Percentiles rank a stretch among this genome's conserved stretches.
Conservation (phyloP, 2,888 invertebrate genomes). For the Diarsia rubi region DNA sequence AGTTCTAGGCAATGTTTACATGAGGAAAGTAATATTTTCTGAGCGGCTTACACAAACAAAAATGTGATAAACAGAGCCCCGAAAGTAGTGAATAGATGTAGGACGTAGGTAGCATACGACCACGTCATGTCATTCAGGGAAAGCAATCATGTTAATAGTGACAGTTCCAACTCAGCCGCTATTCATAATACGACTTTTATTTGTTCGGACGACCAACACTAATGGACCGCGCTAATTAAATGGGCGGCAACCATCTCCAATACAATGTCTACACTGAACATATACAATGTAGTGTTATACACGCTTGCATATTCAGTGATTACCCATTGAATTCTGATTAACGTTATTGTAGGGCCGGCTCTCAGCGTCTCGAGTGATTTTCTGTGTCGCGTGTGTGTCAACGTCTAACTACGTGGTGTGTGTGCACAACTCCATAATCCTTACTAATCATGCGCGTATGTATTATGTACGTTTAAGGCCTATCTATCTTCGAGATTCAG, state of each 20-base stretch:
- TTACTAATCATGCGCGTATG: conserved; percentile 32
- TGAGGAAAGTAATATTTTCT: conserved; percentile 55
- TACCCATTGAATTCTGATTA: conserved; percentile 73
- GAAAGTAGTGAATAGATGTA: conserved; percentile 42
- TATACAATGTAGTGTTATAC: conserved; percentile 50
- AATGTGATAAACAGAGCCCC: conserved; percentile 48
- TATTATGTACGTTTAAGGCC: conserved; percentile 32
- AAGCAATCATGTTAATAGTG: conserved; percentile 72
- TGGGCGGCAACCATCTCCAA: conserved; percentile 72
- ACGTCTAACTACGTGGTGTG: conserved; percentile 23
- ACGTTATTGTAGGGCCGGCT: conserved; percentile 59
- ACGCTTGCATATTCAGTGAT: conserved; percentile 72
- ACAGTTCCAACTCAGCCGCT: conserved; percentile 68
- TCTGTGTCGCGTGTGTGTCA: conserved; percentile 43
- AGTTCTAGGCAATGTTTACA: conserved; percentile 53
- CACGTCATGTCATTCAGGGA: conserved; percentile 62
- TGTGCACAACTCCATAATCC: conserved; percentile 46
- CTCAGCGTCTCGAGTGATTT: conserved; percentile 50
- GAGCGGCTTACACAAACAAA: conserved; percentile 57
- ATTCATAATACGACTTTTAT: conserved; percentile 81
- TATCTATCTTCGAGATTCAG: conserved; percentile 38
- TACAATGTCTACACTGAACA: conserved; percentile 56
- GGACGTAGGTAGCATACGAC: conserved; percentile 40
- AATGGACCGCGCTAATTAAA: conserved; percentile 84
- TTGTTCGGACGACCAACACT: conserved; percentile 74